Evolutionary conservation across 1,140 invertebrate species (phyloP), one percentile per base, ranked within the genome.

Genomic region (Nephila pilipes): DNA sequence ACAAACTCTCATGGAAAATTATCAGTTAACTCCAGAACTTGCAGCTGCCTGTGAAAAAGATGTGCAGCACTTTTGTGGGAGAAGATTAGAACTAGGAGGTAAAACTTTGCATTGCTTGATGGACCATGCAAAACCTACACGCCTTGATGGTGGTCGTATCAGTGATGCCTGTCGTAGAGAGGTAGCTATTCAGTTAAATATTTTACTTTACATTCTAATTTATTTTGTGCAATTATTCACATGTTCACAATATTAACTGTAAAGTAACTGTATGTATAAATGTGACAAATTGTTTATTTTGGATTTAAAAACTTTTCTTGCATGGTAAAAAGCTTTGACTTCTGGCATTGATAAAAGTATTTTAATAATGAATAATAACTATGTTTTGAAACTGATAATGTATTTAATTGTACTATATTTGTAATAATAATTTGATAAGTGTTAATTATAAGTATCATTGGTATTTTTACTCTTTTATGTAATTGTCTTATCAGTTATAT

Each of bases 71-170:
- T 95, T 95, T 93, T 97, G 96, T 94, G 94, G 93, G 25, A 92
- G 93, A 54, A 81, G 92, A 55, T 69, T 94, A 85, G 97, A 98
- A 95, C 95, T 97, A 89, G 97, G 97, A 46, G 98, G 98, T 0
- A 97, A 97, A 95, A 99, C 98, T 0, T 97, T 99, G 94, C 99
- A 99, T 95, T 99, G 99, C 95, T 96, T 99, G 75, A 99, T 99
- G 98, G 97, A 98, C 87, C 97, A 98, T 96, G 97, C 98, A 4
- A 94, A 94, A 65, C 85, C 88, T 54, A 89, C 94, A 93, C 95
- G 22, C 96, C 96, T 46, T 96, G 96, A 93, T 95, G 96, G 81
- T 96, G 96, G 94, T 96, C 46, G 90, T 29, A 93, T 93, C 22
- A 83, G 69, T 88, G 92, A 93, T 83, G 36, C 69, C 36, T 93